Base-by-base conservation (phyloP, 2,888 invertebrate species). In the Eupithecia subfuscata region DNA sequence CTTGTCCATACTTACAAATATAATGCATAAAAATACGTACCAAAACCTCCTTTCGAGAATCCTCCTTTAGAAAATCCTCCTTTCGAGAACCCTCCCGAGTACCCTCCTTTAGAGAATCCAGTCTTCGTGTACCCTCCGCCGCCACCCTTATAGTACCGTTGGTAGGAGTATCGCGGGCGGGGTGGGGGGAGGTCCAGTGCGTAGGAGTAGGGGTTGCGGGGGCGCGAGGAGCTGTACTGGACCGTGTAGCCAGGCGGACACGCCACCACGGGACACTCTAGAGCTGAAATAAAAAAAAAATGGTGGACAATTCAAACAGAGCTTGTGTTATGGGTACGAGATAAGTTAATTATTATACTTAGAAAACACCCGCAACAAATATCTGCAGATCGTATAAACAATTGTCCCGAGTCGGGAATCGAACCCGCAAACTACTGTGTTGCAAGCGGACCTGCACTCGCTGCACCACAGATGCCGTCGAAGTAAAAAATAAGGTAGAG, bases 191-290 rank as follows among this genome's bases (percentile, higher is more conserved):
- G 83, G 81, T 96, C 95, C 0, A 94, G 91, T 82, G 97, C 97
- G 82, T 97, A 96, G 80, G 97, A 97, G 85, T 97, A 96, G 80
- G 97, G 97, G 85, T 97, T 96, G 77, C 95, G 82, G 69, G 8
- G 84, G 65, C 1, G 85, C 74, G 34, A 96, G 0, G 82, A 75
- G 0, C 69, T 96, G 80, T 86, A 86, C 48, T 95, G 91, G 0
- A 96, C 91, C 56, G 94, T 92, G 88, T 97, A 97, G 45, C 96
- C 96, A 0, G 95, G 95, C 0, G 96, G 96, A 83, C 97, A 97
- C 69, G 91, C 86, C 4, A 95, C 94, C 69, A 88, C 87, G 0
- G 95, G 95, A 81, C 96, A 96, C 64, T 94, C 89, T 75, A 82
- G 63, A 0, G 92, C 93, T 93, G 86, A 22, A 82, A 37, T 37